A percentile compares a stretch with the other conserved stretches of the same genome.
Evolutionary conservation across 2,113 vertebrate genomes (phyloP).

Genomic region (Illadopsis cleaveri): DNA sequence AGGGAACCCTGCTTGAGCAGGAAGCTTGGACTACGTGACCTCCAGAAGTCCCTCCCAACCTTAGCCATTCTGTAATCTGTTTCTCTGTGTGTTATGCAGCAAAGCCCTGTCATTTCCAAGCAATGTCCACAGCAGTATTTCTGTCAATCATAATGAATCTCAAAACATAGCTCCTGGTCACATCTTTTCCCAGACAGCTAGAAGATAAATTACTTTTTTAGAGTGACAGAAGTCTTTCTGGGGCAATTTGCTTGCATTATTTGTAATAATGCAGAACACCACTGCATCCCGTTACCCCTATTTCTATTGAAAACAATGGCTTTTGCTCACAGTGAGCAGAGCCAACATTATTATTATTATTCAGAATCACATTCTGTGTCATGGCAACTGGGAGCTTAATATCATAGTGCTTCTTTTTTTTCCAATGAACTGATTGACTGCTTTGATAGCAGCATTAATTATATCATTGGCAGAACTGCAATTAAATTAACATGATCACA

Average conservation of each 20-base stretch:
- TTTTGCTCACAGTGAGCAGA: not conserved
- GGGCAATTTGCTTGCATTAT: not conserved
- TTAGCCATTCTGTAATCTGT: not conserved
- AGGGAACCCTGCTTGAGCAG: not conserved
- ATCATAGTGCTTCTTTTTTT: not conserved
- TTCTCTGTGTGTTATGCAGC: not conserved
- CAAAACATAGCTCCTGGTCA: not conserved
- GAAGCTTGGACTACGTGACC: not conserved
- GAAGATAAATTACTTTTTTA: not conserved
- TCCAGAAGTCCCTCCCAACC: not conserved
- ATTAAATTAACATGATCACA: constrained; percentile 61
- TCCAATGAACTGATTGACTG: not conserved
- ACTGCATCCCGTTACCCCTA: fast-evolving
- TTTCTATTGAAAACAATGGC: not conserved
- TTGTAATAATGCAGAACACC: not conserved
- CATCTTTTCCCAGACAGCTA: not conserved
- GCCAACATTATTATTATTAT: not conserved
- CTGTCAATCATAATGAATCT: not conserved
- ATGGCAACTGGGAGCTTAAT: constrained; percentile 11
- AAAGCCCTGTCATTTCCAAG: not conserved
- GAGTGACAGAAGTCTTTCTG: not conserved
- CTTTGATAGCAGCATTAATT: constrained; percentile 45
- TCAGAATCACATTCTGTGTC: not conserved
- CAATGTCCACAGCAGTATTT: not conserved
- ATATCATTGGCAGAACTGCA: constrained; percentile 31